These are phyloP conservation scores for Catharus minimus DNA, from an alignment of 2,113 vertebrate species.

Conservation along the genomic window DNA sequence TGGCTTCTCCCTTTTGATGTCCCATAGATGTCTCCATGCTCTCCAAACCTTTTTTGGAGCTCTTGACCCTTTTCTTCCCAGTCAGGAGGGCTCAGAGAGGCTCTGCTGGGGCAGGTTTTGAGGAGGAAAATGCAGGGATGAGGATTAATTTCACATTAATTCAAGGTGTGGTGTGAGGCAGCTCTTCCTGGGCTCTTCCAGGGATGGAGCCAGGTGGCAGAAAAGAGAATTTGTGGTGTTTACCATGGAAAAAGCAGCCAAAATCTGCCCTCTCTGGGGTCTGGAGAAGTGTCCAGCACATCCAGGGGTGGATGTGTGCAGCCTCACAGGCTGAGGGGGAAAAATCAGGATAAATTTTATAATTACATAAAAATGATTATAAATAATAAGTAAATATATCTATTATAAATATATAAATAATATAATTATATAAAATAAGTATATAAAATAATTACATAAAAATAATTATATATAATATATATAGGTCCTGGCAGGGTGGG, in stretches of 20 bases:
- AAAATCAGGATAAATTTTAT: neutral
- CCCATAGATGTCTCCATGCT: neutral
- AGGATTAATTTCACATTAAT: neutral
- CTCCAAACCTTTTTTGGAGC: neutral
- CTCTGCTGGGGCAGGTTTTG: neutral
- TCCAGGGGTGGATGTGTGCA: neutral
- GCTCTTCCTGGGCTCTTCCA: neutral
- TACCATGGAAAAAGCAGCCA: neutral
- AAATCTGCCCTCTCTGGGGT: neutral
- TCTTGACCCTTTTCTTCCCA: neutral
- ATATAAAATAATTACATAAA: too few relatives aligned
- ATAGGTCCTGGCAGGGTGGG: neutral
- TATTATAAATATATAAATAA: too few relatives aligned
- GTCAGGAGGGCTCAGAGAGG: fast-evolving
- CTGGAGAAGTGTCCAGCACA: neutral
- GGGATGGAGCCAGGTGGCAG: fast-evolving
- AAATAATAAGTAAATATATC: too few relatives aligned
- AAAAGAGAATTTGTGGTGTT: neutral
- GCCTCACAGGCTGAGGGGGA: neutral
- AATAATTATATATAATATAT: too few relatives aligned
- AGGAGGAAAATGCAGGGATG: neutral
- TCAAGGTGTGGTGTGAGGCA: neutral
- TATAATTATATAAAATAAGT: too few relatives aligned
- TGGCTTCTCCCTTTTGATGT: neutral
- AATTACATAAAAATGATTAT: too few relatives aligned